Conservation (phyloP, 2,888 invertebrate genomes). For the Drosophila tanythrix region DNA sequence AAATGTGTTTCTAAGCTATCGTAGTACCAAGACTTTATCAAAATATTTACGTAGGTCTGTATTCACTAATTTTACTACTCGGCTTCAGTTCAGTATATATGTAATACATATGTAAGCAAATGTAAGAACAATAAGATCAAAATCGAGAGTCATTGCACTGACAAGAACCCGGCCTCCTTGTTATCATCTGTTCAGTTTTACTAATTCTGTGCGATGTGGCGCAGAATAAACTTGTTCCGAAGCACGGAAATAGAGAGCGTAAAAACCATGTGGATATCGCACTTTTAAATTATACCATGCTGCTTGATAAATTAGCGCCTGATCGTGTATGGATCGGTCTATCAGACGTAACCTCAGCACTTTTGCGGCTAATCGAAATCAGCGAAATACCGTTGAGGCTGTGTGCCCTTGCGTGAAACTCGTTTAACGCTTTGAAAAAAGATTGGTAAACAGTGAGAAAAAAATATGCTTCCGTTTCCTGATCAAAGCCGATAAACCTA, state of each 20-base stretch:
- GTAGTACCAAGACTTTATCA: neutral
- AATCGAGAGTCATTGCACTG: slow-evolving; percentile 21
- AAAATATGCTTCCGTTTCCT: slow-evolving; percentile 72
- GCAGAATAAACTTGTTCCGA: slow-evolving; percentile 69
- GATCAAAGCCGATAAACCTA: slow-evolving; percentile 63
- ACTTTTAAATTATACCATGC: slow-evolving; percentile 34
- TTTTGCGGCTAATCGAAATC: slow-evolving; percentile 54
- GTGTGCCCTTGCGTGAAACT: slow-evolving; percentile 68
- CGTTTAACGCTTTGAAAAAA: slow-evolving; percentile 57
- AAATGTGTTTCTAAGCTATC: neutral
- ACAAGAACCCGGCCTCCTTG: neutral
- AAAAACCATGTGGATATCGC: slow-evolving; percentile 20
- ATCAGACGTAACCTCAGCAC: slow-evolving; percentile 43
- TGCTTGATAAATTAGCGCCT: slow-evolving; percentile 56
- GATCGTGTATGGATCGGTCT: slow-evolving; percentile 4
- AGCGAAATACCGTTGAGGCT: slow-evolving; percentile 66
- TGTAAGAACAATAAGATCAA: neutral
- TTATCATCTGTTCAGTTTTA: neutral
- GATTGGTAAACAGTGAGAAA: slow-evolving; percentile 54
- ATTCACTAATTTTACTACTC: neutral
- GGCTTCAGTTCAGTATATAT: neutral
- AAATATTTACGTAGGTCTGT: neutral
- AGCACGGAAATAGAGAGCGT: slow-evolving; percentile 61
- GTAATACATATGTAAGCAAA: neutral
- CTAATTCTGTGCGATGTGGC: slow-evolving; percentile 35